Conservation (phyloP, 2,113 vertebrate genomes). For the Mystacornis crossleyi region DNA sequence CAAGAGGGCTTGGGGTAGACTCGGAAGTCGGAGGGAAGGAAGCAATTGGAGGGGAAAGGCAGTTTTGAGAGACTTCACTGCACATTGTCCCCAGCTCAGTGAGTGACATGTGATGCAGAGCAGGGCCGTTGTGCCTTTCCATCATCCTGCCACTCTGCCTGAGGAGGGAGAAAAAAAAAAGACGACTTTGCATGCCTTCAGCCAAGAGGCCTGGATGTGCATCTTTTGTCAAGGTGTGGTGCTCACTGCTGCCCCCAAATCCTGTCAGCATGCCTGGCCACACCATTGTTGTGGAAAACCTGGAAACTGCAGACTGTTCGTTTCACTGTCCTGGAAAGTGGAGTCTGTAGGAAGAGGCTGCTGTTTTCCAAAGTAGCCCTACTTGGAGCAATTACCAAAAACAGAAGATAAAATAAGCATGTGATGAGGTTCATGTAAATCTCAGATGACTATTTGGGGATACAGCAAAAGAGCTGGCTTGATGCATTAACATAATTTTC, state of each 20-base stretch:
- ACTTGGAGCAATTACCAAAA: background rate
- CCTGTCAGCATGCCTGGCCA: background rate
- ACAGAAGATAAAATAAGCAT: background rate
- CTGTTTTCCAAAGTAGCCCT: background rate
- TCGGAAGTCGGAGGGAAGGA: accelerated
- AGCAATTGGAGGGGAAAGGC: background rate
- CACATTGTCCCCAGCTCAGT: accelerated
- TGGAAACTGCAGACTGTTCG: background rate
- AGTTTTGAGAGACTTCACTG: background rate
- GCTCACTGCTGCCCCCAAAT: background rate
- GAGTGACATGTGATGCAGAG: background rate
- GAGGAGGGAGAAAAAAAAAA: background rate
- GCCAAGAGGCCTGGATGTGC: background rate
- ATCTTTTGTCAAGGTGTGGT: background rate
- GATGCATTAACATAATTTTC: constrained; percentile 47
- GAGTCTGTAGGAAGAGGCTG: background rate
- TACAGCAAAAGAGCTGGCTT: background rate
- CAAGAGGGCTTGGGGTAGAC: background rate
- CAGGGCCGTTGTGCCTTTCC: background rate
- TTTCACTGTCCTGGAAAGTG: background rate
- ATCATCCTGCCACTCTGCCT: background rate
- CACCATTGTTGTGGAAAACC: background rate
- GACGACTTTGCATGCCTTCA: background rate
- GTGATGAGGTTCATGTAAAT: background rate
- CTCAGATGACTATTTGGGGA: background rate